Percentiles rank a stretch among this genome's conserved stretches.
These are phyloP conservation scores for Sakesphorus luctuosus DNA, from an alignment of 2,113 vertebrate genomes.

Conservation along the genomic window DNA sequence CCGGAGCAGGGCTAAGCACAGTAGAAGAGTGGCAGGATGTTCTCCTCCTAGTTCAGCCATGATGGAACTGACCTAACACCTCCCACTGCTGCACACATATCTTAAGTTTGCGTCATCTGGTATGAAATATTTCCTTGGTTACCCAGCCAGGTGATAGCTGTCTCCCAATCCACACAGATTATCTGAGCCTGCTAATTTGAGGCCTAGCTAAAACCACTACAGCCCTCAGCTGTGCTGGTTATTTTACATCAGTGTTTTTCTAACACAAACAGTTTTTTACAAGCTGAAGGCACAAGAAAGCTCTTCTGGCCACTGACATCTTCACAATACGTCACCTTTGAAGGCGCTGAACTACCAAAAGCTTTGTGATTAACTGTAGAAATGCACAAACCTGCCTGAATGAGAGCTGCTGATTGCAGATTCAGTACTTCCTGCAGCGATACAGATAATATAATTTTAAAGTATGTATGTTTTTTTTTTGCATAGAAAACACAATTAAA, in stretches of 20 bases:
- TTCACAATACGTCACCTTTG: neutral
- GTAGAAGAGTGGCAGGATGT: too few relatives aligned
- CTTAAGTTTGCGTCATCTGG: too few relatives aligned
- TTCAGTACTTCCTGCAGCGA: neutral
- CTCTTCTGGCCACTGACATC: neutral
- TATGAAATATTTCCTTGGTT: too few relatives aligned
- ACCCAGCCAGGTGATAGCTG: too few relatives aligned
- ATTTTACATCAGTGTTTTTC: neutral
- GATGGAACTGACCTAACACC: too few relatives aligned
- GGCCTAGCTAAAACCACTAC: too few relatives aligned
- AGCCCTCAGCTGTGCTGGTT: neutral
- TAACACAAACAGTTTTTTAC: neutral
- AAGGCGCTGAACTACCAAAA: neutral
- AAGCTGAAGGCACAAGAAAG: neutral
- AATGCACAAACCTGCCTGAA: neutral
- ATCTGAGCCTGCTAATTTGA: too few relatives aligned
- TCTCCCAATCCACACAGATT: too few relatives aligned
- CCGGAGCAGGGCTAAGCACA: too few relatives aligned
- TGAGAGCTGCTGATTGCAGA: neutral
- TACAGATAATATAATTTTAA: neutral
- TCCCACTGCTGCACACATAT: too few relatives aligned
- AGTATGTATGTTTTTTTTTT: neutral
- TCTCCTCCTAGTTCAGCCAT: too few relatives aligned
- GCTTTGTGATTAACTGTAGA: neutral
- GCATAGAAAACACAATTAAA: neutral